Evolutionary conservation across 2,797 vertebrate species (phyloP).

Genomic region (Adrianichthys oophorus): DNA sequence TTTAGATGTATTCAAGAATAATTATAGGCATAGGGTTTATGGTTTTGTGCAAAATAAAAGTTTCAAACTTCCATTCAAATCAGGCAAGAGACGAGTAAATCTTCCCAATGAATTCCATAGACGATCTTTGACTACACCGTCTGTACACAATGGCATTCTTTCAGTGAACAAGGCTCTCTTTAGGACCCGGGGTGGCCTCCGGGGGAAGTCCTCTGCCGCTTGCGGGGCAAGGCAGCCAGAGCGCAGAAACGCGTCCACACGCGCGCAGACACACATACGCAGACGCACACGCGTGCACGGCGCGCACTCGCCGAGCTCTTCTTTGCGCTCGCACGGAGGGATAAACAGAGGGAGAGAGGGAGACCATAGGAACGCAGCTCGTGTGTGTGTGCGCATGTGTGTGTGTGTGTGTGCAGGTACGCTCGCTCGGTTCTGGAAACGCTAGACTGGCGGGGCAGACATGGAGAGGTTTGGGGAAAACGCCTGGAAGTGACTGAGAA

Average conservation of each 20-base stretch:
- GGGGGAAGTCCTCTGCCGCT: constrained; percentile 78
- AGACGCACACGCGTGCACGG: constrained; percentile 10
- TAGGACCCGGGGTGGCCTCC: constrained; percentile 81
- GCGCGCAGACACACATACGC: constrained; percentile 21
- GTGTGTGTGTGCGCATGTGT: constrained; percentile 42
- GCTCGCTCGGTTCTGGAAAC: constrained; percentile 69
- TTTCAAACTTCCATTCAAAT: background rate
- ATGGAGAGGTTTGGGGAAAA: constrained; percentile 76
- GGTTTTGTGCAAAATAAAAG: too few species aligned
- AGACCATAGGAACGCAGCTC: constrained; percentile 75
- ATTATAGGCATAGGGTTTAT: too few species aligned
- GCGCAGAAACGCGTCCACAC: constrained; percentile 36
- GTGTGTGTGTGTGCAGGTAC: constrained; percentile 44
- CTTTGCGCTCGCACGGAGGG: constrained; percentile 43
- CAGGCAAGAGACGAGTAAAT: background rate
- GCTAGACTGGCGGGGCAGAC: constrained; percentile 69
- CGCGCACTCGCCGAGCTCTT: constrained; percentile 43
- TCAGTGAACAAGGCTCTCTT: constrained; percentile 37
- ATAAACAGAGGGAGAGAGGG: constrained; percentile 64
- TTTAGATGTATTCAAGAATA: too few species aligned
- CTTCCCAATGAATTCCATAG: constrained; percentile 6
- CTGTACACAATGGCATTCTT: constrained; percentile 74
- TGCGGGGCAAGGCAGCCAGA: constrained; percentile 72
- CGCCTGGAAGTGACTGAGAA: constrained; percentile 79
- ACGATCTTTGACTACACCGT: constrained; percentile 60